Evolutionary conservation across 2,797 vertebrate genomes (phyloP), one percentile per base, ranked within the genome.

Genomic region (Labroides dimidiatus): DNA sequence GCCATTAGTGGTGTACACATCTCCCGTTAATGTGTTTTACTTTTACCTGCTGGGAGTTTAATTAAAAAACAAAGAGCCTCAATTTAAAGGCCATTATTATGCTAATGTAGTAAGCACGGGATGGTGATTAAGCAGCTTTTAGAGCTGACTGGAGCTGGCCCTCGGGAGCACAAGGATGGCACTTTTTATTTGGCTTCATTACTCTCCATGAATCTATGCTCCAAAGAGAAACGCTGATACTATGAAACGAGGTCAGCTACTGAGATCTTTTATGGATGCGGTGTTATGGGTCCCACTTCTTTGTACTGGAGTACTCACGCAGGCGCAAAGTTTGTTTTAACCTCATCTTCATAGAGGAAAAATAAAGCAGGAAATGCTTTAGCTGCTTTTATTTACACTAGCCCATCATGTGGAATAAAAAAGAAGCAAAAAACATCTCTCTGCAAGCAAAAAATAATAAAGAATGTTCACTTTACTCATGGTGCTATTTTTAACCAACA

Each of bases 51-150:
- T 99, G 97, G 97, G 98, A 99, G 96, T 97, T 99, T 99, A 99
- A 99, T 99, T 99, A 99, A 99, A 99, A 99, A 99, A 99, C 97
- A 99, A 98, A 99, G 96, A 97, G 96, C 96, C 96, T 99, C 97
- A 97, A 99, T 99, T 99, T 99, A 99, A 99, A 99, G 97, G 95
- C 96, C 97, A 99, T 99, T 99, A 99, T 96, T 99, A 99, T 99
- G 97, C 96, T 99, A 99, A 99, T 99, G 95, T 93, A 78, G 95
- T 95, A 95, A 94, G 95, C 95, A 95, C 93, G 93, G 94, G 95
- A 96, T 95, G 95, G 96, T 96, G 96, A 99, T 99, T 98, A 99
- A 99, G 96, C 94, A 94, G 96, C 97, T 96, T 94, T 93, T 95
- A 95, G 94, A 95, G 94, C 93, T 89, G 95, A 96, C 92, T 95